Conservation (phyloP, 2,888 invertebrate genomes). For the Erebia aethiops region DNA sequence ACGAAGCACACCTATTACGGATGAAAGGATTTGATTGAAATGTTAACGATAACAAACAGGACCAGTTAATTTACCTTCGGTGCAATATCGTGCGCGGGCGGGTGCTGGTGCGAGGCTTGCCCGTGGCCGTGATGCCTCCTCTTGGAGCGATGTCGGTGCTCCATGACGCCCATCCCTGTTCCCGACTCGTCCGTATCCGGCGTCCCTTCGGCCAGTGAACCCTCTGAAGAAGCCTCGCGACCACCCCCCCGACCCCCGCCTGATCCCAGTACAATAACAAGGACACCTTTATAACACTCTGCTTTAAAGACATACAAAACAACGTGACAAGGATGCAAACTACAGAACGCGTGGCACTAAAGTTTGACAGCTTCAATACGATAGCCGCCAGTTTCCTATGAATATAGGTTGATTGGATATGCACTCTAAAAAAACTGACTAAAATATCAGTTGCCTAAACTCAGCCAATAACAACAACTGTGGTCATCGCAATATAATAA, state of each 20-base stretch:
- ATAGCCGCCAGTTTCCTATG: too few relatives aligned
- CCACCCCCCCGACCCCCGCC: constrained; percentile 56
- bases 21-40: too few relatives aligned
- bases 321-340: neutral
- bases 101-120: constrained; percentile 64
- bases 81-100: constrained; percentile 45
- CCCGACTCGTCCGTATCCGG: constrained; percentile 89
- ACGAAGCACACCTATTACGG: too few relatives aligned
- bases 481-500: neutral
- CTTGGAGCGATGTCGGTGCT: constrained; percentile 74
- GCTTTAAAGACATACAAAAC: neutral
- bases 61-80: constrained; percentile 48
- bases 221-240: constrained; percentile 86
- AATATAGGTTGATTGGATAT: too few relatives aligned
- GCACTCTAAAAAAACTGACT: too few relatives aligned
- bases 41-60: too few relatives aligned
- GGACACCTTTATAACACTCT: neutral
- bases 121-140: constrained; percentile 63
- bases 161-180: constrained; percentile 63
- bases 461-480: too few relatives aligned
- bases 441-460: too few relatives aligned
- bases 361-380: too few relatives aligned
- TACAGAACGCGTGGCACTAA: too few relatives aligned
- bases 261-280: constrained; percentile 12
- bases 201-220: constrained; percentile 86